Evolutionary conservation across 1,140 invertebrate species (phyloP), one percentile per base, ranked within the genome.

Genomic region (Macrotrachela quadricornifera): DNA sequence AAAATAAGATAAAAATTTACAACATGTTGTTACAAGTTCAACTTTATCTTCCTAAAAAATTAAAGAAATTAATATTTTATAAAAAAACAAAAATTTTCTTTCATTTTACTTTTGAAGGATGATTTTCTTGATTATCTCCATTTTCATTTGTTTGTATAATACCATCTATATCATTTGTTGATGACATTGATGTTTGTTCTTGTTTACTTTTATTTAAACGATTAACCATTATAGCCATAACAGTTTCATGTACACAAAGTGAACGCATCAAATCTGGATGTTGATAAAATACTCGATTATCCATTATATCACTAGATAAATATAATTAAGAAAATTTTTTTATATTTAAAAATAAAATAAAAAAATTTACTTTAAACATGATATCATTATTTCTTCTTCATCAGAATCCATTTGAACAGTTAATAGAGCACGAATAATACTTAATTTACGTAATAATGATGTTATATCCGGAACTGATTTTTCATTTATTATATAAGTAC

Each of bases 211-310:
- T 76, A 2, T 86, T 87, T 18, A 96, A 69, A 0, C 88, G 95
- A 65, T 97, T 97, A 74, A 97, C 96, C 92, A 99, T 99, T 16
- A 99, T 83, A 21, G 90, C 90, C 91, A 97, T 97, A 0, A 99
- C 92, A 64, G 97, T 97, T 70, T 99, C 92, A 69, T 99, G 92
- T 37, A 97, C 84, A 56, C 87, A 78, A 1, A 99, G 72, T 10
- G 94, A 84, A 58, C 92, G 76, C 66, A 99, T 99, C 42, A 99
- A 74, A 73, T 99, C 92, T 1, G 94, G 94, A 75, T 99, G 94
- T 72, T 99, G 94, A 78, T 99, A 99, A 75, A 99, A 99, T 1
- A 95, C 91, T 64, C 90, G 83, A 68, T 97, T 99, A 73, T 96
- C 96, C 44, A 96, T 92, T 18, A 97, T 73, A 67, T 94, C 88